phyloP scores from a whole-genome alignment of 2,797 vertebrate species.

The Macropodus opercularis region DNA sequence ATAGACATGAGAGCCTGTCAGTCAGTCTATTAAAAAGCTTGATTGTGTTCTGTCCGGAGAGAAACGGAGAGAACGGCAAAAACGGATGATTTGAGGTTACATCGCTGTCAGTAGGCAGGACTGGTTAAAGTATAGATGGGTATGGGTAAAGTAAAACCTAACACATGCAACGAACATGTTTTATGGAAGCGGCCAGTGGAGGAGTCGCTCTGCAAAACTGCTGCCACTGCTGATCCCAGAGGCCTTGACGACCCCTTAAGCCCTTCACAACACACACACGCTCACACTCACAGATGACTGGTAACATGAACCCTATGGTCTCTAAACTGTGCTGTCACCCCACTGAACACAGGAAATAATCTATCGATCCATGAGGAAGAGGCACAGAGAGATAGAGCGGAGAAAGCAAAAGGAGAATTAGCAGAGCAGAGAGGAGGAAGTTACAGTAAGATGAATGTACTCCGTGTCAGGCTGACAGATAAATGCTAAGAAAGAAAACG shows the following conservation, averaged over 20 bases:
- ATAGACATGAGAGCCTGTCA: conserved; percentile 63
- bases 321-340: conserved; percentile 77
- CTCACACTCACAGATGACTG: conserved; percentile 32
- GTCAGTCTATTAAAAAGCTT: conserved; percentile 60
- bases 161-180: too few species aligned
- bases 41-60: conserved; percentile 32
- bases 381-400: conserved; percentile 31
- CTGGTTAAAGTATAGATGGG: conserved; percentile 13
- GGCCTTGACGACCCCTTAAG: conserved; percentile 48
- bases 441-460: conserved; percentile 16
- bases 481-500: conserved; percentile 11
- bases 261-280: conserved; percentile 31
- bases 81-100: conserved; percentile 47
- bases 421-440: conserved; percentile 17
- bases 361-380: conserved; percentile 75
- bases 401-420: conserved; percentile 26
- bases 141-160: too few species aligned
- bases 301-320: conserved; percentile 70
- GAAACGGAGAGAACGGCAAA: conserved; percentile 37
- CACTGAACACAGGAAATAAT: conserved; percentile 81
- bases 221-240: conserved; percentile 49
- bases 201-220: conserved; percentile 10
- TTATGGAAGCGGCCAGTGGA: conserved; percentile 11
- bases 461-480: conserved; percentile 16
- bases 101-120: conserved; percentile 15